phyloP scores from a whole-genome alignment of 2,113 vertebrate genomes.

The Malurus melanocephalus region DNA sequence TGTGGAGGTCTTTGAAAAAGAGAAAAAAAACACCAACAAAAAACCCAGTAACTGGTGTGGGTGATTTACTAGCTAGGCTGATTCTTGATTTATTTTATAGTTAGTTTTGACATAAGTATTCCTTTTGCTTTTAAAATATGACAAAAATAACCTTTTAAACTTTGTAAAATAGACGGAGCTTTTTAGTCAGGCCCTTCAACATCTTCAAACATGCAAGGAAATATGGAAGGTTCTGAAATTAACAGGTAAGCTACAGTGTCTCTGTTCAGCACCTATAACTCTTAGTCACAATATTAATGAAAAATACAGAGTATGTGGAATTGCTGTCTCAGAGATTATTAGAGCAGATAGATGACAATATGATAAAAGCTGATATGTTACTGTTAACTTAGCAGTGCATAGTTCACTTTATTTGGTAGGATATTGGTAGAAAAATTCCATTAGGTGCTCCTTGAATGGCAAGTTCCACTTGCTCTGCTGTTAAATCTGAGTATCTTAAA shows the following conservation, averaged over 20 bases:
- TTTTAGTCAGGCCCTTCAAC: slow-evolving; percentile 77
- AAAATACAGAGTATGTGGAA: neutral
- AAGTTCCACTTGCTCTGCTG: neutral
- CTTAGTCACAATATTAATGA: neutral
- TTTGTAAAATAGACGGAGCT: slow-evolving; percentile 68
- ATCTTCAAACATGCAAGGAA: slow-evolving; percentile 80
- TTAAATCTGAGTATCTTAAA: neutral
- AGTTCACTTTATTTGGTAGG: neutral
- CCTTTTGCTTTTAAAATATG: neutral
- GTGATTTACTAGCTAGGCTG: neutral
- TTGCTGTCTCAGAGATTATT: neutral
- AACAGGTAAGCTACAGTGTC: slow-evolving; percentile 73
- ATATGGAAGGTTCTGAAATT: slow-evolving; percentile 83
- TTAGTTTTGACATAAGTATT: neutral
- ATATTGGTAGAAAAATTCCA: neutral
- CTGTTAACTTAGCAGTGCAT: neutral
- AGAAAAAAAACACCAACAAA: rapidly evolving
- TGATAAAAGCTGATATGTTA: neutral
- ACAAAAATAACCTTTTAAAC: slow-evolving; percentile 6
- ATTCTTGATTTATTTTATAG: neutral
- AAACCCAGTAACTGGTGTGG: neutral
- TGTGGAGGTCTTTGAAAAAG: neutral
- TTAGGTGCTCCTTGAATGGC: neutral
- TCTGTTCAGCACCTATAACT: neutral
- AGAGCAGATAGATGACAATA: neutral